A percentile compares a stretch with the other conserved stretches of the same genome.
Evolutionary conservation across 1,140 invertebrate genomes (phyloP).

Genomic region (Glomeris maerens): DNA sequence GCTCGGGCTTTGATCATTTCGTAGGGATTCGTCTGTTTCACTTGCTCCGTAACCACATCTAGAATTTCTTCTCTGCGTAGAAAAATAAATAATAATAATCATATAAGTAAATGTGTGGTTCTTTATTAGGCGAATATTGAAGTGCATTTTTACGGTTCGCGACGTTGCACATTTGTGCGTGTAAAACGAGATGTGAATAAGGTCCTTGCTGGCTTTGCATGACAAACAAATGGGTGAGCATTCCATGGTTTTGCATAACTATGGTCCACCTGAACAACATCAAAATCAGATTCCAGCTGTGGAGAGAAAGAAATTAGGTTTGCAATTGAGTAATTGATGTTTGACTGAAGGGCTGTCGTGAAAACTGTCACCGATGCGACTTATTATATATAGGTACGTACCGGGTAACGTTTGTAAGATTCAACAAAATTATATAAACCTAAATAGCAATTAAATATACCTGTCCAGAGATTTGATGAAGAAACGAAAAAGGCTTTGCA

Average conservation of each 20-base stretch:
- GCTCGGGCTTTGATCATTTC: slow-evolving; percentile 46
- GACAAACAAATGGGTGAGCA: slow-evolving; percentile 48
- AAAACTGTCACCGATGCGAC: too few species aligned
- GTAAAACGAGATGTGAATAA: slow-evolving; percentile 32
- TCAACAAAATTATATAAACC: too few species aligned
- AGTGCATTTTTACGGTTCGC: slow-evolving; percentile 1
- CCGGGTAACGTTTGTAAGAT: too few species aligned
- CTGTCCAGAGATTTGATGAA: too few species aligned
- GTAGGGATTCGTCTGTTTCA: slow-evolving; percentile 31
- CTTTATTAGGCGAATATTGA: neutral
- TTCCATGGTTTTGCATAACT: slow-evolving; percentile 54
- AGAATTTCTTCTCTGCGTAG: slow-evolving; percentile 22
- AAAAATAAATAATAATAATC: neutral
- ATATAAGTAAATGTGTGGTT: neutral
- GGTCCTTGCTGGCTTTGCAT: slow-evolving; percentile 41
- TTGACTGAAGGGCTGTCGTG: too few species aligned
- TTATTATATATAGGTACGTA: too few species aligned
- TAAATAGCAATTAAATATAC: too few species aligned
- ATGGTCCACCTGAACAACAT: slow-evolving; percentile 42
- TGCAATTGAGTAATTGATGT: too few species aligned
- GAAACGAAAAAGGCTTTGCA: too few species aligned
- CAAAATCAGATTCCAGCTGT: slow-evolving; percentile 23
- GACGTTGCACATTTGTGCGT: slow-evolving; percentile 9
- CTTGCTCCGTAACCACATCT: slow-evolving; percentile 37
- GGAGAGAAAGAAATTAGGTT: too few species aligned